These are phyloP conservation scores for Myotis planiceps DNA, from an alignment of 2,797 vertebrate species.

Conservation along the genomic window DNA sequence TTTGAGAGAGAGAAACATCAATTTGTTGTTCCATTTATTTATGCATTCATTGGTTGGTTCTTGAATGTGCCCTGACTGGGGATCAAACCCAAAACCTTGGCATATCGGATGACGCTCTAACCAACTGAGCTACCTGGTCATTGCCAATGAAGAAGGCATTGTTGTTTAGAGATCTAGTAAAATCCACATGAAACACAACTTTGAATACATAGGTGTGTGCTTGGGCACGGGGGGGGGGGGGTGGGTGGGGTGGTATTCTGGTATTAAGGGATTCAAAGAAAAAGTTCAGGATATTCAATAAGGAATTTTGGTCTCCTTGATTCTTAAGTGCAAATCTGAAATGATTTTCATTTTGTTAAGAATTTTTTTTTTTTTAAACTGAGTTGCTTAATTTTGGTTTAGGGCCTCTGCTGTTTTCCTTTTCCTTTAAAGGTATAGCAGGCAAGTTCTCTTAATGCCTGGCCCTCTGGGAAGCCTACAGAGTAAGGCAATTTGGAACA, in stretches of 20 bases:
- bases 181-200: neutral
- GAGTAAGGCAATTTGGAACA: constrained; percentile 45
- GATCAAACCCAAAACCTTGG: neutral
- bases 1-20: neutral
- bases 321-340: neutral
- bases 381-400: neutral
- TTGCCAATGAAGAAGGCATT: neutral
- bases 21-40: neutral
- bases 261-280: constrained; percentile 21
- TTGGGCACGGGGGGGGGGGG: neutral
- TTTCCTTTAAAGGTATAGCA: neutral
- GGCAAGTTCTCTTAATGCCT: neutral
- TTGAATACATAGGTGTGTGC: neutral
- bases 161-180: neutral
- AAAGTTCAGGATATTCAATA: neutral
- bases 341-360: neutral
- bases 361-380: neutral
- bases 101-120: neutral
- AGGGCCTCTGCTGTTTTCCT: neutral
- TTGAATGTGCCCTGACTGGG: neutral
- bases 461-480: neutral
- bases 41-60: neutral
- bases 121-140: neutral
- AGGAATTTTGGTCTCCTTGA: neutral
- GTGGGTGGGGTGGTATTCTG: neutral